These are phyloP conservation scores for Rhodophaea formosa DNA, from an alignment of 2,888 invertebrate genomes.

Conservation along the genomic window DNA sequence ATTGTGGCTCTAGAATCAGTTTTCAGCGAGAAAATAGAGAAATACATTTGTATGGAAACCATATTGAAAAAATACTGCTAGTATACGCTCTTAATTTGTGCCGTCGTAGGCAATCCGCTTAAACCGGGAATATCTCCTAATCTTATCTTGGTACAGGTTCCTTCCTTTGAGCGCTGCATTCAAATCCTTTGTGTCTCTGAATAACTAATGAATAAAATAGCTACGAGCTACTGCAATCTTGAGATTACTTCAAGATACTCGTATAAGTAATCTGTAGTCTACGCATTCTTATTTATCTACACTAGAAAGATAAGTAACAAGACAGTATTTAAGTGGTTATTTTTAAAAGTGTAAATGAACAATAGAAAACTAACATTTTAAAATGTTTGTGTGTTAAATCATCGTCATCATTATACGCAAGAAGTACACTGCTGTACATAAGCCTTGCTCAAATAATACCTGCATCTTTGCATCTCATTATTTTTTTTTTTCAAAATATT, in stretches of 20 bases:
- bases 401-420: too few relatives aligned
- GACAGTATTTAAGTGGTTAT: not conserved
- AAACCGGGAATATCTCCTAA: constrained; percentile 5
- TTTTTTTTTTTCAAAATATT: too few relatives aligned
- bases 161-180: constrained; percentile 3
- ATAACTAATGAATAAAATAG: not conserved
- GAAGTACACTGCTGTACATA: too few relatives aligned
- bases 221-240: not conserved
- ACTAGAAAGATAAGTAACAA: not conserved
- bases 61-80: too few relatives aligned
- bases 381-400: too few relatives aligned
- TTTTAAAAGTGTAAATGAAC: not conserved
- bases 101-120: not conserved
- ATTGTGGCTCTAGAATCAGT: too few relatives aligned
- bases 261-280: not conserved
- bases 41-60: too few relatives aligned
- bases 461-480: too few relatives aligned
- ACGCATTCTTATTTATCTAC: constrained; percentile 7
- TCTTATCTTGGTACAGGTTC: constrained; percentile 14
- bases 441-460: too few relatives aligned
- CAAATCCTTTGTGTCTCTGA: constrained; percentile 9
- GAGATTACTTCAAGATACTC: not conserved
- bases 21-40: too few relatives aligned
- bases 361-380: not conserved
- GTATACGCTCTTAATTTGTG: not conserved